Base-by-base conservation (phyloP, 2,797 vertebrate species). In the Todus mexicanus region DNA sequence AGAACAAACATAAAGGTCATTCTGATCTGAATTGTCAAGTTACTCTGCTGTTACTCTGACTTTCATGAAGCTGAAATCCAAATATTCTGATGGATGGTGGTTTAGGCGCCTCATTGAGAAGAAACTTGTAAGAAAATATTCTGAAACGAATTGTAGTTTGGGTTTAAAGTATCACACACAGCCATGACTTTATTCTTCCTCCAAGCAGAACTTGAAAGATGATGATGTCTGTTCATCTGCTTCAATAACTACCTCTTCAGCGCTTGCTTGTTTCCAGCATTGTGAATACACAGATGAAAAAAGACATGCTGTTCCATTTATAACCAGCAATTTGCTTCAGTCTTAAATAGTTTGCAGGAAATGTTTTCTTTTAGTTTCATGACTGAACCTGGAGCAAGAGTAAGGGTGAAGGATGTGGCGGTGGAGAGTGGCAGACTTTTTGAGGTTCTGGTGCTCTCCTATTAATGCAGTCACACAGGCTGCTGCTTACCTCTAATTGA, bases 251-350 rank as follows among this genome's bases (percentile, higher is more conserved):
- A 14, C 42, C 60, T 79, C 88, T 89, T 94, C 60, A 89, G 31
- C 45, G 78, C 51, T 86, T 93, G 17, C 79, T 93, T 84, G 26
- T 84, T 92, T 79, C 48, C 50, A 76, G 29, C 1, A 0, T 53
- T 88, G 69, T 70, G 85, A 92, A 93, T 76, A 79, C 4, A 1
- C 75, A 86, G 74, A 91, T 84, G 80, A 88, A 89, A 75, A 89
- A 90, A 82, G 83, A 86, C 71, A 81, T 51, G 66, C 50, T 77
- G 33, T 75, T 96, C 70, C 76, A 63, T 84, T 91, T 94, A 90
- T 75, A 90, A 84, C 47, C n/a, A 72, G 59, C 59, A 81, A 69
- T 86, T 91, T 86, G 73, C 63, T 81, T 89, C 73, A 11, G 6
- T 75, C 73, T 69, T 75, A 72, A 94, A 78, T 11, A 87, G 45